Conservation (phyloP, 2,888 invertebrate genomes). For the Diplolepis rosae region DNA sequence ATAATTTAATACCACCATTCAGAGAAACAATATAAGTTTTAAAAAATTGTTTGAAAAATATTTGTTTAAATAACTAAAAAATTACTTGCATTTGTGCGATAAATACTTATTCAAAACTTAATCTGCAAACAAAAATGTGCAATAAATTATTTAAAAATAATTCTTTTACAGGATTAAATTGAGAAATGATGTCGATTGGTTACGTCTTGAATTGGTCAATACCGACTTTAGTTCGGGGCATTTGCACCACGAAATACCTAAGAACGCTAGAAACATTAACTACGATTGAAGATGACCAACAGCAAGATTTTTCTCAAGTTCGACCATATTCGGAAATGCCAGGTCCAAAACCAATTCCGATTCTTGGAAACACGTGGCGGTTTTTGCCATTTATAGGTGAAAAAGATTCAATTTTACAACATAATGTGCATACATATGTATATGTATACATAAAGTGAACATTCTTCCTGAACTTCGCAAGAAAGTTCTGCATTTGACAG, state of each 20-base stretch:
- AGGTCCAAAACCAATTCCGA: slow-evolving; percentile 83
- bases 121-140: background rate
- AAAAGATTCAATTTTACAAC: slow-evolving; percentile 42
- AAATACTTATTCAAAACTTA: background rate
- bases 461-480: no score
- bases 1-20: no score
- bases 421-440: no score
- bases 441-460: no score
- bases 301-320: slow-evolving; percentile 31
- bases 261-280: slow-evolving; percentile 41
- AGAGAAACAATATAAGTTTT: no score
- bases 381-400: slow-evolving; percentile 82
- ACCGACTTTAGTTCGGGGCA: background rate
- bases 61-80: no score
- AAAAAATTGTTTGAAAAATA: no score
- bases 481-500: no score
- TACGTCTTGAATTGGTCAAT: background rate
- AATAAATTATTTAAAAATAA: background rate
- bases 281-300: slow-evolving; percentile 32
- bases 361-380: slow-evolving; percentile 88
- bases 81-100: no score
- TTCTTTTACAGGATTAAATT: background rate
- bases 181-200: slow-evolving; percentile 2
- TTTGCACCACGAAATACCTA: background rate
- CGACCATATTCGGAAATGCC: slow-evolving; percentile 81